phyloP scores from a whole-genome alignment of 1,140 invertebrate genomes.

The Frieseomelitta varia region DNA sequence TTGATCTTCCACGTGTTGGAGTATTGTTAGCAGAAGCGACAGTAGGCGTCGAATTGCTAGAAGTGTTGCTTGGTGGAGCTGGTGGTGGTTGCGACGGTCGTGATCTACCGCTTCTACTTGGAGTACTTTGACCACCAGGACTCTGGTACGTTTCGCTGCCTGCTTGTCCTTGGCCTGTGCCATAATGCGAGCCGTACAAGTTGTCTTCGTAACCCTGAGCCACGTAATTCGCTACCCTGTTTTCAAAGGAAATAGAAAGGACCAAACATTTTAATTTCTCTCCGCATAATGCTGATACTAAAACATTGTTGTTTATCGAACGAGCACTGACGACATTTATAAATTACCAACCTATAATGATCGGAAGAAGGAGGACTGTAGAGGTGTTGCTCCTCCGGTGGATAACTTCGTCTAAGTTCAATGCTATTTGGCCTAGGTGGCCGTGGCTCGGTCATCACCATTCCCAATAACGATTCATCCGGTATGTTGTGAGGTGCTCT shows the following conservation, averaged over 20 bases:
- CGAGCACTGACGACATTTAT: too few relatives aligned
- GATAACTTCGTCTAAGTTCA: conserved; percentile 87
- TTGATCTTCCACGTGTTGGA: conserved; percentile 86
- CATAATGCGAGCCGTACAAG: conserved; percentile 80
- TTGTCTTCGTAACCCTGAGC: conserved; percentile 79
- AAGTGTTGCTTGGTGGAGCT: conserved; percentile 88
- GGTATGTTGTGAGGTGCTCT: conserved; percentile 77
- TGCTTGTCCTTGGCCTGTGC: conserved; percentile 76
- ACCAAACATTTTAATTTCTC: not conserved
- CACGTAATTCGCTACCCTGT: conserved; percentile 75
- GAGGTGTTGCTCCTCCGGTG: conserved; percentile 84
- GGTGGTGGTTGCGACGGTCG: conserved; percentile 93
- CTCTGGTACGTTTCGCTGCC: conserved; percentile 80
- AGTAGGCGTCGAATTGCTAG: conserved; percentile 87
- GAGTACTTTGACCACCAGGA: conserved; percentile 83
- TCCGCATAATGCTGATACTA: too few relatives aligned
- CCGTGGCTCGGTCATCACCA: conserved; percentile 82
- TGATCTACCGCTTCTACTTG: conserved; percentile 83
- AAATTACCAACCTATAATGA: conserved; percentile 75
- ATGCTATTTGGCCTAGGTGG: conserved; percentile 90
- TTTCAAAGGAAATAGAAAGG: not conserved
- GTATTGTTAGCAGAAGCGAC: conserved; percentile 85
- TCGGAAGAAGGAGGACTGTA: conserved; percentile 79
- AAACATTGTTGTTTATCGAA: too few relatives aligned
- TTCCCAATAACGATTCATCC: conserved; percentile 77